These are phyloP conservation scores for Doris montereyensis DNA, from an alignment of 2,888 invertebrate genomes.

Conservation along the genomic window DNA sequence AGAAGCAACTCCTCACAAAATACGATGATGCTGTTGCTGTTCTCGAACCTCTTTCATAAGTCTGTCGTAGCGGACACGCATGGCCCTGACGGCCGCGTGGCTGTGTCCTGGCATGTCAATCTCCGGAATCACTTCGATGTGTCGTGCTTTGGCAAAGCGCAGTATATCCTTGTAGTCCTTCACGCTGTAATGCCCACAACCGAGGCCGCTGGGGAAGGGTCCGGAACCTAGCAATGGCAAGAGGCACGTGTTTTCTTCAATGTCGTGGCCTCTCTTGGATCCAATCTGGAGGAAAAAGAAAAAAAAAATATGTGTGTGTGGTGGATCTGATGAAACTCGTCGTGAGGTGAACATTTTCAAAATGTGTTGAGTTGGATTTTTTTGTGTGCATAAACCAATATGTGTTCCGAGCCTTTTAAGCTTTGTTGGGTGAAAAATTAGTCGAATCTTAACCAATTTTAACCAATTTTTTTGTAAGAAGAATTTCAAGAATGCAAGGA, in stretches of 20 bases:
- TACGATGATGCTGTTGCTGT: constrained; percentile 42
- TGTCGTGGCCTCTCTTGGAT: constrained; percentile 58
- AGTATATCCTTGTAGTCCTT: constrained; percentile 62
- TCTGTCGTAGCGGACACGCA: constrained; percentile 51
- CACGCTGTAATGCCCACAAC: constrained; percentile 59
- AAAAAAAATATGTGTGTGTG: too few species aligned
- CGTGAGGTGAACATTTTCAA: too few species aligned
- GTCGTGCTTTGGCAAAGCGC: constrained; percentile 54
- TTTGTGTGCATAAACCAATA: too few species aligned
- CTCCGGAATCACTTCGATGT: constrained; percentile 68
- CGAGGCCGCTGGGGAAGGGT: constrained; percentile 48
- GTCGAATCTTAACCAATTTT: too few species aligned
- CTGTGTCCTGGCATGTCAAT: constrained; percentile 69
- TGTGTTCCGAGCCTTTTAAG: too few species aligned
- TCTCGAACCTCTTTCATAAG: constrained; percentile 45
- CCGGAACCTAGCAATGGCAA: constrained; percentile 63
- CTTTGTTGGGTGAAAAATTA: too few species aligned
- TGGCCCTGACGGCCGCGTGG: constrained; percentile 64
- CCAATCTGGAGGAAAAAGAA: constrained; percentile 54
- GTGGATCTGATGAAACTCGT: too few species aligned
- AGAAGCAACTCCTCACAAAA: constrained; percentile 52
- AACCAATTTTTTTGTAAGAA: too few species aligned
- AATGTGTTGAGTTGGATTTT: too few species aligned
- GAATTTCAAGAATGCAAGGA: too few species aligned
- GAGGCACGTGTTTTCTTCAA: constrained; percentile 51